A percentile compares a stretch with the other conserved stretches of the same genome.
phyloP scores from a whole-genome alignment of 2,888 invertebrate species.

The Polydrusus tereticollis region DNA sequence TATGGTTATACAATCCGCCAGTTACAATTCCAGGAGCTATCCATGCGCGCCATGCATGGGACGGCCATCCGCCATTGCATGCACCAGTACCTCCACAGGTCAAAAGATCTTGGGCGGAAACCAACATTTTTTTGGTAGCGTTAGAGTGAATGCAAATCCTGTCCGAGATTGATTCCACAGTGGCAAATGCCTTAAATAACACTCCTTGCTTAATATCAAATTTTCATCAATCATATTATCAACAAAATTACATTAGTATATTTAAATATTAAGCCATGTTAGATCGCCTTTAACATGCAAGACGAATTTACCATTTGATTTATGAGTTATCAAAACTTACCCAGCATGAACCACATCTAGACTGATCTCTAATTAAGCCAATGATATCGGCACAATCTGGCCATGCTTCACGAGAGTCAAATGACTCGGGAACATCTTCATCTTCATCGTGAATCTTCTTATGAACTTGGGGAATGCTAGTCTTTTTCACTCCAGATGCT shows the following conservation, averaged over 20 bases:
- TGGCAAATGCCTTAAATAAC: constrained; percentile 80
- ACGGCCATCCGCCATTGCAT: constrained; percentile 84
- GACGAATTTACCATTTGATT: too few relatives aligned
- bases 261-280: too few relatives aligned
- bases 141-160: constrained; percentile 44
- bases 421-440: constrained; percentile 74
- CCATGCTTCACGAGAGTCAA: constrained; percentile 85
- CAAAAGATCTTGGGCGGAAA: constrained; percentile 37
- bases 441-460: constrained; percentile 7
- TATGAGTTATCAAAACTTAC: constrained; percentile 58
- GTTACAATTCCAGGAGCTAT: constrained; percentile 83
- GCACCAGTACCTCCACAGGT: constrained; percentile 29
- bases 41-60: constrained; percentile 88
- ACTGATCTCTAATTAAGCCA: constrained; percentile 82
- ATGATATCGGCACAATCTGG: constrained; percentile 83
- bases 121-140: constrained; percentile 28
- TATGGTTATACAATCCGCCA: constrained; percentile 77
- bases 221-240: neutral
- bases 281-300: too few relatives aligned
- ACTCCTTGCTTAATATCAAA: too few relatives aligned
- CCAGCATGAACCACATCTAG: constrained; percentile 91
- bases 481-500: constrained; percentile 33
- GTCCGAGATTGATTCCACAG: constrained; percentile 84
- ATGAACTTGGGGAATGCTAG: neutral
- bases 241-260: too few relatives aligned